A percentile compares a stretch with the other conserved stretches of the same genome.
These are phyloP conservation scores for Arrhopalites spinosus DNA, from an alignment of 2,888 invertebrate species.

Conservation along the genomic window DNA sequence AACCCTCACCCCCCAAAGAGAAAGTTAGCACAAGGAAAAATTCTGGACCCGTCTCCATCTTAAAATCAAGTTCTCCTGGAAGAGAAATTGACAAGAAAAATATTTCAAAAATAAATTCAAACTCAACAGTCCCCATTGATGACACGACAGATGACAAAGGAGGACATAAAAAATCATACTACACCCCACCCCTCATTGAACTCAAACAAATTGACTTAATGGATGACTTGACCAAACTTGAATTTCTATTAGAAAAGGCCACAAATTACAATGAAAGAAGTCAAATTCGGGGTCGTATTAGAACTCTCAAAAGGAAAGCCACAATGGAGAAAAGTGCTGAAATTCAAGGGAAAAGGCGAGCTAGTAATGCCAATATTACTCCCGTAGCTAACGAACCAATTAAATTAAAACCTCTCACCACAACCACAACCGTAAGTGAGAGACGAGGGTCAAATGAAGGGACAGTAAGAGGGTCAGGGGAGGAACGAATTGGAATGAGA, in stretches of 20 bases:
- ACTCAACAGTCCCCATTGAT: not conserved
- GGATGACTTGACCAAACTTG: slow-evolving; percentile 47
- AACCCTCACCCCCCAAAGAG: not conserved
- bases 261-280: slow-evolving; percentile 77
- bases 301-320: slow-evolving; percentile 70
- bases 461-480: not conserved
- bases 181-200: slow-evolving; percentile 20
- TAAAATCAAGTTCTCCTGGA: not conserved
- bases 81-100: not conserved
- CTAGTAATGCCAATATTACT: slow-evolving; percentile 27
- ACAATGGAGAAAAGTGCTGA: slow-evolving; percentile 49
- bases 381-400: not conserved
- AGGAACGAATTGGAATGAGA: slow-evolving; percentile 11
- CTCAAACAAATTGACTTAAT: slow-evolving; percentile 43
- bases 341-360: slow-evolving; percentile 27
- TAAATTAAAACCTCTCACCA: not conserved
- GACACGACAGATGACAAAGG: not conserved
- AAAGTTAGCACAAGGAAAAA: not conserved
- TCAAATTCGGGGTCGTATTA: slow-evolving; percentile 76
- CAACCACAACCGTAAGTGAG: not conserved
- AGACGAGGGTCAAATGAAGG: not conserved
- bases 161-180: slow-evolving; percentile 12
- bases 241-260: slow-evolving; percentile 73
- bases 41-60: not conserved
- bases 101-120: no score